Conservation (phyloP, 2,888 invertebrate genomes). For the Leptopterna dolabrata region DNA sequence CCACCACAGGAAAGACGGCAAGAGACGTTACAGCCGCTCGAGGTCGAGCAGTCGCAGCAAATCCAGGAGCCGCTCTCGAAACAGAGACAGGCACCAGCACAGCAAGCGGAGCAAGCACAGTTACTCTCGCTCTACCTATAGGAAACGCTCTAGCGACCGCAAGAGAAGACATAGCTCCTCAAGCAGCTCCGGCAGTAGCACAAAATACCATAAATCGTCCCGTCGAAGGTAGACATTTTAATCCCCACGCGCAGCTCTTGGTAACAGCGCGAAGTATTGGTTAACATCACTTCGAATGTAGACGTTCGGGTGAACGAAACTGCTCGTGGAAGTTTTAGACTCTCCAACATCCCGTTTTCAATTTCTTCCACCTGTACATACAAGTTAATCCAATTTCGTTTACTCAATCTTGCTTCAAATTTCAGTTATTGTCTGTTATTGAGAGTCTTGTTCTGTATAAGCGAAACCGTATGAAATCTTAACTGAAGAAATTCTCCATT, state of each 20-base stretch:
- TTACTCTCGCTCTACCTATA: neutral
- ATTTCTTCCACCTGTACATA: too few species aligned
- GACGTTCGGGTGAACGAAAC: too few species aligned
- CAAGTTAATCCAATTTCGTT: neutral
- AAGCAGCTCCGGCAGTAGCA: constrained; percentile 10
- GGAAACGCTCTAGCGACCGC: constrained; percentile 27
- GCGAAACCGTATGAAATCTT: neutral
- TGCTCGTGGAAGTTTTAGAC: too few species aligned
- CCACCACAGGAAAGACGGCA: constrained; percentile 8
- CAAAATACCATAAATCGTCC: constrained; percentile 25
- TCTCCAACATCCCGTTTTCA: too few species aligned
- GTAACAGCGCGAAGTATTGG: neutral
- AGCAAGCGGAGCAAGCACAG: neutral
- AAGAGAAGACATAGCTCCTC: constrained; percentile 29
- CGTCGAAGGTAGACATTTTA: constrained; percentile 16
- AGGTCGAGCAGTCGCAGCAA: neutral
- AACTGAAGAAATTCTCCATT: neutral
- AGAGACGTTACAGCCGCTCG: constrained; percentile 4
- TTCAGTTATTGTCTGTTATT: neutral
- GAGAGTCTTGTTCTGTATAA: neutral
- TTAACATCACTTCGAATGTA: neutral
- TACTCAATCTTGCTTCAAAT: neutral
- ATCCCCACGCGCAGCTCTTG: neutral
- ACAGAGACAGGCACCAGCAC: neutral
- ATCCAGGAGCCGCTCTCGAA: neutral